These are phyloP conservation scores for Chromoteleia sp. DNA, from an alignment of 2,888 invertebrate species.

Conservation along the genomic window DNA sequence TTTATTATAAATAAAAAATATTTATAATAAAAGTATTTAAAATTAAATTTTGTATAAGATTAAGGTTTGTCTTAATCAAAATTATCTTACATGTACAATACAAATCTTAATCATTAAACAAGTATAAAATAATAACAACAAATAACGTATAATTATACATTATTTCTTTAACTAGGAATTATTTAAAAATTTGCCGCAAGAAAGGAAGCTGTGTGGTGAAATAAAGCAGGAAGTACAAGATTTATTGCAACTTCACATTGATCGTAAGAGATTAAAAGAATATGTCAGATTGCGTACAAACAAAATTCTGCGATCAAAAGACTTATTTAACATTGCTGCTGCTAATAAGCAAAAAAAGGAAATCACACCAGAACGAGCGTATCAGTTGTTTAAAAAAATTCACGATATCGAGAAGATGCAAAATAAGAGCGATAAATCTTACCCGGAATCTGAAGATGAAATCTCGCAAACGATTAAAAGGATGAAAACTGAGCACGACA, in stretches of 20 bases:
- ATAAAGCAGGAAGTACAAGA: constrained; percentile 83
- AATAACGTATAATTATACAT: too few species aligned
- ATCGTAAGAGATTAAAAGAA: constrained; percentile 82
- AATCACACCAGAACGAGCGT: constrained; percentile 81
- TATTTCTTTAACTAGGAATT: constrained; percentile 76
- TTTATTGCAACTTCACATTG: constrained; percentile 81
- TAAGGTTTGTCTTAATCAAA: too few species aligned
- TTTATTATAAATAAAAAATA: too few species aligned
- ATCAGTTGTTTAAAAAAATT: constrained; percentile 80
- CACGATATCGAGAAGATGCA: constrained; percentile 81
- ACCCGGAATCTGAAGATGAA: constrained; percentile 81
- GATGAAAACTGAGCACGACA: constrained; percentile 79
- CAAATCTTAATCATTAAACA: too few species aligned
- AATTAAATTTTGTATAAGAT: too few species aligned
- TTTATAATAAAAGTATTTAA: too few species aligned
- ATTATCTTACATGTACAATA: too few species aligned
- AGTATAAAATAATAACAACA: too few species aligned
- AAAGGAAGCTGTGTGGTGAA: constrained; percentile 82
- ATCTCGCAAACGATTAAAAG: constrained; percentile 79
- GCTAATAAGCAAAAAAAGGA: constrained; percentile 80
- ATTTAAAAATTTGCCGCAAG: constrained; percentile 83
- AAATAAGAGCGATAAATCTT: constrained; percentile 75
- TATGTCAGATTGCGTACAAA: constrained; percentile 82
- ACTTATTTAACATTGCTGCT: constrained; percentile 83
- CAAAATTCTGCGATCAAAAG: constrained; percentile 82